Conservation (phyloP, 2,797 vertebrate species). For the Varecia variegata region DNA sequence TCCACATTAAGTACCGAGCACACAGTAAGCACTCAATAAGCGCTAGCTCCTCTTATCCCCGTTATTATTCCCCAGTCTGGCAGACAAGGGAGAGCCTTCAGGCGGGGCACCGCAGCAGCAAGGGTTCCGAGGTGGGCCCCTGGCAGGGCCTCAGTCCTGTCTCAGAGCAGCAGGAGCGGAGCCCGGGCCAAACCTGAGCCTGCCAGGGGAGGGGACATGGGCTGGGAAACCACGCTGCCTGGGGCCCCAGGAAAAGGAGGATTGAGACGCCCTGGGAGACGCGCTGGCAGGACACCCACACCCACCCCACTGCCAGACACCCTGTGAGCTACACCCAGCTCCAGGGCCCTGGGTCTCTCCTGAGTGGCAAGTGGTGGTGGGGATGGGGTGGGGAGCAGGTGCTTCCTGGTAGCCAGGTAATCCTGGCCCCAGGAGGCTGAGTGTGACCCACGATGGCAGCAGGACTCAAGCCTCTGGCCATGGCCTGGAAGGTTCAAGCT, state of each 20-base stretch:
- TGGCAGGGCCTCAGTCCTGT: neutral
- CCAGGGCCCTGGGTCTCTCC: neutral
- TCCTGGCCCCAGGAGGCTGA: accelerated
- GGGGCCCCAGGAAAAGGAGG: neutral
- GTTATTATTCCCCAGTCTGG: neutral
- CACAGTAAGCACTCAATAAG: neutral
- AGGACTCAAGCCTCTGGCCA: neutral
- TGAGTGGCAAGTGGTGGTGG: neutral
- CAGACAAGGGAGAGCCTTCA: neutral
- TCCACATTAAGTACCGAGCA: neutral
- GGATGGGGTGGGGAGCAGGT: neutral
- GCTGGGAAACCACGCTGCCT: neutral
- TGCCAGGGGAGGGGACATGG: accelerated
- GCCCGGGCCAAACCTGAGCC: neutral
- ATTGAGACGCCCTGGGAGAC: neutral
- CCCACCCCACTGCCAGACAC: neutral
- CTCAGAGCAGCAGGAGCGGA: neutral
- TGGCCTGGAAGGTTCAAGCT: neutral
- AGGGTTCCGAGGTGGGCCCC: neutral
- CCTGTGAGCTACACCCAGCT: neutral
- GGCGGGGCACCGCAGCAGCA: neutral
- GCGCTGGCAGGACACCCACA: neutral
- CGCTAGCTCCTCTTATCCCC: neutral
- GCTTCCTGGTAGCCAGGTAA: neutral
- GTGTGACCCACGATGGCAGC: neutral